Evolutionary conservation across 2,113 vertebrate species (phyloP), one percentile per base, ranked within the genome.

Genomic region (Psilopogon haemacephalus): DNA sequence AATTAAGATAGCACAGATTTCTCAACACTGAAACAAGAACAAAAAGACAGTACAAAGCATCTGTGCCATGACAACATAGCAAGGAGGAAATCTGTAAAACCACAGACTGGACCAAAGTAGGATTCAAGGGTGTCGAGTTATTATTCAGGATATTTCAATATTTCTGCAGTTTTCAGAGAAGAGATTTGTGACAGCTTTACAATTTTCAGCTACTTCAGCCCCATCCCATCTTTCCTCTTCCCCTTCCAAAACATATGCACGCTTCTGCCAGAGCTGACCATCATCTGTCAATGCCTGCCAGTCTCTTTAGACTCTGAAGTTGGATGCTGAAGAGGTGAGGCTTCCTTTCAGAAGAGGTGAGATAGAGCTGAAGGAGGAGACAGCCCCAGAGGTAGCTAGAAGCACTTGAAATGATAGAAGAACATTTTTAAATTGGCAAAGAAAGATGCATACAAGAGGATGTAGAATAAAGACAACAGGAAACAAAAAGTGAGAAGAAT

Each of bases 261-360:
- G 1, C 14, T 23, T 4, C 38, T 75, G 86, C 62, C 84, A 74
- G 94, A 48, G 82, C 86, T 77, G 81, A 27, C 86, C 94, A 82
- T 58, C 94, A 78, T 1, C 1, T 52, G 54, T 75, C 90, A 52
- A 12, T 92, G 63, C 58, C 95, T 89, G 88, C 84, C 86, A 48
- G 82, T 38, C 87, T 65, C 89, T 23, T 44, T 4, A 65, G 79
- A 89, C 94, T 62, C 91, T 88, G 20, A 5, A 64, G 91, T 0
- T 74, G 89, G 71, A 23, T 58, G 74, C 75, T 90, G 86, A 78
- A 73, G 89, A 76, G 96, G 84, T 80, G 89, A 92, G 26, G 2
- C 7, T n/a, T 68, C 23, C 71, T 94, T 80, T 83, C 91, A 92
- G 88, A 82, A 93, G 88, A 78, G 90, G 84, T 94, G 94, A 96